Percentiles rank a stretch among this genome's conserved stretches.
Conservation (phyloP, 2,888 invertebrate genomes). For the Drosophila kokeensis region DNA sequence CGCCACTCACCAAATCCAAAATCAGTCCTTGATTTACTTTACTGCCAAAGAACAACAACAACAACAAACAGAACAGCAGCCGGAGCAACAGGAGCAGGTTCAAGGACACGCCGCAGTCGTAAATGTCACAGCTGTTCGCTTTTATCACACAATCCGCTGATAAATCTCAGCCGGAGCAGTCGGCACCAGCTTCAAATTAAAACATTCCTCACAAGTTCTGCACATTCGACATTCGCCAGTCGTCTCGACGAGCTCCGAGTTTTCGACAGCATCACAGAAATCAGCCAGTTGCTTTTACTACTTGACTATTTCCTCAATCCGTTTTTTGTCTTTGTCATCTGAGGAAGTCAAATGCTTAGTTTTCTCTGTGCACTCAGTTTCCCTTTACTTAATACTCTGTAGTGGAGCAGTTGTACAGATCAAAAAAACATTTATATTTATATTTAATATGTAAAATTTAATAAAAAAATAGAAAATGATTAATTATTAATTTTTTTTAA, state of each 20-base stretch:
- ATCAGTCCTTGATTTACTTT: slow-evolving; percentile 41
- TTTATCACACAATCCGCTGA: slow-evolving; percentile 44
- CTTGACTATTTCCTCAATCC: slow-evolving; percentile 5
- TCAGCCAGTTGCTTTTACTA: slow-evolving; percentile 23
- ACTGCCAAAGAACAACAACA: slow-evolving; percentile 28
- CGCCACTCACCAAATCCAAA: slow-evolving; percentile 23
- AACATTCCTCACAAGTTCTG: slow-evolving; percentile 68
- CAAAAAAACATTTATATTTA: too few species aligned
- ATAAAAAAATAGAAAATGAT: too few species aligned
- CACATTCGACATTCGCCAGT: slow-evolving; percentile 8
- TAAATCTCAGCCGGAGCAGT: slow-evolving; percentile 42
- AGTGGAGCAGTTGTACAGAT: too few species aligned
- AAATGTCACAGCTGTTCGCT: slow-evolving; percentile 44
- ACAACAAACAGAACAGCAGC: background rate
- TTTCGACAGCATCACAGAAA: background rate
- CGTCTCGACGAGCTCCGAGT: slow-evolving; percentile 22
- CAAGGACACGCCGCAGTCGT: slow-evolving; percentile 54
- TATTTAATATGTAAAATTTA: too few species aligned
- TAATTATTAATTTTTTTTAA: too few species aligned
- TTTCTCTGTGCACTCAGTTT: background rate
- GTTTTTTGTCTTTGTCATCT: background rate
- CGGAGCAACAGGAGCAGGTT: slow-evolving; percentile 37
- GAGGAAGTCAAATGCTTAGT: background rate
- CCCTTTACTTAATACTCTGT: background rate
- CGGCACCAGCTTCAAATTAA: slow-evolving; percentile 68